Conservation (phyloP, 2,797 vertebrate species). For the Australoheros facetus region DNA sequence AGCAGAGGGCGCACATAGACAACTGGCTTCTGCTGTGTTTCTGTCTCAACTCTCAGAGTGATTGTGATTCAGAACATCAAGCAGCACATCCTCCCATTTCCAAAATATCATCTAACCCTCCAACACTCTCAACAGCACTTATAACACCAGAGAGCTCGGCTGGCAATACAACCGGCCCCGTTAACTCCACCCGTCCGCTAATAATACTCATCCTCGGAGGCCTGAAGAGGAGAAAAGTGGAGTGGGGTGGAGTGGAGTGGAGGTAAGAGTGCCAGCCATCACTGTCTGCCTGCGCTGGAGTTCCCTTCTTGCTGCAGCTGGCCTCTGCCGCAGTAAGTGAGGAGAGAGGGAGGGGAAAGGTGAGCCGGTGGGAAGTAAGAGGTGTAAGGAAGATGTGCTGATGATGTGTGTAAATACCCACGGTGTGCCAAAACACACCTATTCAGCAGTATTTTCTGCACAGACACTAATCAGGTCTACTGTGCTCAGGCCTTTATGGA, state of each 20-base stretch:
- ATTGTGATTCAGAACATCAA: slow-evolving; percentile 36
- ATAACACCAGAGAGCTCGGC: slow-evolving; percentile 39
- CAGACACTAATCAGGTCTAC: slow-evolving; percentile 53
- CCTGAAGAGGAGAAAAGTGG: slow-evolving; percentile 29
- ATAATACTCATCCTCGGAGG: slow-evolving; percentile 66
- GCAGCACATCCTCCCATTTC: slow-evolving; percentile 21
- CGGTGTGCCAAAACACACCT: slow-evolving; percentile 37
- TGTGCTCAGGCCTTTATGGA: slow-evolving; percentile 39
- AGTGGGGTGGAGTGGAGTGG: slow-evolving; percentile 37
- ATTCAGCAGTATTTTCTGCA: slow-evolving; percentile 66
- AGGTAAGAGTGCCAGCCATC: slow-evolving; percentile 36
- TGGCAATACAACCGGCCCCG: slow-evolving; percentile 24
- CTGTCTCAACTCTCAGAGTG: slow-evolving; percentile 5
- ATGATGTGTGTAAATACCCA: slow-evolving; percentile 41
- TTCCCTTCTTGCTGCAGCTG: slow-evolving; percentile 53
- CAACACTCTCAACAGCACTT: slow-evolving; percentile 37
- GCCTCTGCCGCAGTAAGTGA: slow-evolving; percentile 62
- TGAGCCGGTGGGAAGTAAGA: slow-evolving; percentile 23
- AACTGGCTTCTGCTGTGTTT: background rate
- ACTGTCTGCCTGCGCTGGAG: slow-evolving; percentile 26
- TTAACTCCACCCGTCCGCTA: slow-evolving; percentile 53
- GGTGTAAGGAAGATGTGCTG: slow-evolving; percentile 34
- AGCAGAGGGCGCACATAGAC: background rate
- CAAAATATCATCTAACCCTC: slow-evolving; percentile 34
- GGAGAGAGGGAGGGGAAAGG: slow-evolving; percentile 35